Percentiles rank a stretch among this genome's conserved stretches.
Conservation (phyloP, 1,140 invertebrate genomes). For the Hyposmocoma kahamanoa region DNA sequence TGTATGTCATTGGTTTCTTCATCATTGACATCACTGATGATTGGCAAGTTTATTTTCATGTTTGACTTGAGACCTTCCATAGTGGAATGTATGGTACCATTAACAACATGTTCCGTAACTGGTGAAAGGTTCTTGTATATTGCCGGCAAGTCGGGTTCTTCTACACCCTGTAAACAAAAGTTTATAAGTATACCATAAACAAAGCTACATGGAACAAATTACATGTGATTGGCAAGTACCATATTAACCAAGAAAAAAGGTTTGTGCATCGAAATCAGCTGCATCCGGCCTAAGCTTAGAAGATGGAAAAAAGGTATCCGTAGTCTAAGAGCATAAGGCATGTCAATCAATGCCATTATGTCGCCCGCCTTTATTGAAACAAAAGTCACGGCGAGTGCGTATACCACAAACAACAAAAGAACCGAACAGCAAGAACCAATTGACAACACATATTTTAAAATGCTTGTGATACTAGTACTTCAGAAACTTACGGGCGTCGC, state of each 20-base stretch:
- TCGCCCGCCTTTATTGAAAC: too few species aligned
- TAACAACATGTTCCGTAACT: slow-evolving; percentile 62
- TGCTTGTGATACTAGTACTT: too few species aligned
- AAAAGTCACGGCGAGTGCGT: too few species aligned
- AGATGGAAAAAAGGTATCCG: too few species aligned
- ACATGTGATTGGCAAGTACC: neutral
- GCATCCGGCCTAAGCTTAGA: neutral
- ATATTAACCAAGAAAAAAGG: neutral
- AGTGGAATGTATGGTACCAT: slow-evolving; percentile 61
- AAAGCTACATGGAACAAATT: neutral
- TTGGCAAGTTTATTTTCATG: slow-evolving; percentile 69
- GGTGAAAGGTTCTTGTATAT: slow-evolving; percentile 67
- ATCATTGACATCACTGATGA: slow-evolving; percentile 67
- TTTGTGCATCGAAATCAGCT: neutral
- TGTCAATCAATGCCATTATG: too few species aligned
- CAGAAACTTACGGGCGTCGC: too few species aligned
- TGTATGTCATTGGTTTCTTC: slow-evolving; percentile 52
- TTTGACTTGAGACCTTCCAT: slow-evolving; percentile 71
- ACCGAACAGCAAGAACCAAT: too few species aligned
- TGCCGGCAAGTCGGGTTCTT: slow-evolving; percentile 45
- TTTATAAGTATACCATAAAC: neutral
- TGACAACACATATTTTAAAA: too few species aligned
- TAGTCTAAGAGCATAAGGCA: too few species aligned
- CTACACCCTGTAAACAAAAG: slow-evolving; percentile 36
- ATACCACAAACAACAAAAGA: too few species aligned